phyloP scores from a whole-genome alignment of 2,797 vertebrate species.

The Malurus leucopterus region DNA sequence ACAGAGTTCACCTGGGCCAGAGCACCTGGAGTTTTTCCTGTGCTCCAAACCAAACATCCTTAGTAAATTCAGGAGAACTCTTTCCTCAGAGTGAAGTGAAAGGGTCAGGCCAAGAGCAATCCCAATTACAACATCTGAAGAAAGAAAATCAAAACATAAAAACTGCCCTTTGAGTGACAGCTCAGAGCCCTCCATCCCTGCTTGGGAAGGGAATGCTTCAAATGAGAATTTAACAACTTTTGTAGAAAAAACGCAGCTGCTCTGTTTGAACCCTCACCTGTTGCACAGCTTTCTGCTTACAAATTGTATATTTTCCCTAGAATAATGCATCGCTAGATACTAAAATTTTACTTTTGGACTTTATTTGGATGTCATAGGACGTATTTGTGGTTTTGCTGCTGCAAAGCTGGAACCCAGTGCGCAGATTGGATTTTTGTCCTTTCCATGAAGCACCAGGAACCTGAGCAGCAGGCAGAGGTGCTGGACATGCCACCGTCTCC shows the following conservation, averaged over 20 bases:
- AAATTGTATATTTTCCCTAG: accelerated
- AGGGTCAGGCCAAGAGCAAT: accelerated
- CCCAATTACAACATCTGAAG: accelerated
- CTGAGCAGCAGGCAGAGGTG: accelerated
- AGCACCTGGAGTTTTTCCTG: not conserved
- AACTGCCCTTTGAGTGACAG: not conserved
- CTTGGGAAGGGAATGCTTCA: not conserved
- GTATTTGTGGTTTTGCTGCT: accelerated
- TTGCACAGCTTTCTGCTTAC: not conserved
- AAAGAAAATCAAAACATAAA: not conserved
- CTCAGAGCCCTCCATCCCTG: not conserved
- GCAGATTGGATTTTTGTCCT: accelerated
- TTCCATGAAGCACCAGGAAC: accelerated
- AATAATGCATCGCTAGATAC: no score
- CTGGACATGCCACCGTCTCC: not conserved
- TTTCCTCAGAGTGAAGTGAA: not conserved
- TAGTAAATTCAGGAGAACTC: not conserved
- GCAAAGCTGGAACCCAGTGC: accelerated
- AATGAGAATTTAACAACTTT: not conserved
- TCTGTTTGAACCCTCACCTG: not conserved
- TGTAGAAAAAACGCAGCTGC: not conserved
- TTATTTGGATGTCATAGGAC: not conserved
- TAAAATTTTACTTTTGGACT: not conserved
- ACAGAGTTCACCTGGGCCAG: not conserved
- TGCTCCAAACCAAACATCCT: not conserved